Base-by-base conservation (phyloP, 2,797 vertebrate genomes). In the Trematomus bernacchii region DNA sequence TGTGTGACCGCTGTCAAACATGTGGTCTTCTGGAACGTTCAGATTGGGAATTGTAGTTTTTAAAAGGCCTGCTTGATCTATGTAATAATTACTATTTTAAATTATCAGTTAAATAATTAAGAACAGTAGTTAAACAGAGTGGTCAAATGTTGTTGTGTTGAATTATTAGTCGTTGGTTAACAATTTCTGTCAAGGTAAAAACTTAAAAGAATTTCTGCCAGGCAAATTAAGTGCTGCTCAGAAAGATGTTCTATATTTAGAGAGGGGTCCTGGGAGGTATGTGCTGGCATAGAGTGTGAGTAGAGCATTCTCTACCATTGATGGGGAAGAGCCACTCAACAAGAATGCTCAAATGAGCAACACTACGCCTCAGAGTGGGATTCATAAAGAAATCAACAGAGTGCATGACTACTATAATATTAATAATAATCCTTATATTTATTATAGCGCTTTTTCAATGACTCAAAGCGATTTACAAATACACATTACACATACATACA, bases 161-260 rank as follows among this genome's bases (percentile, higher is more conserved):
- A 43, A 43, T 52, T 40, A 2, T 19, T 21, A 18, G 12, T 47
- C 51, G 61, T 62, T 67, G 6, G 55, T 80, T 66, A 48, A 77
- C 2, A 10, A 48, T 63, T 76, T 59, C 18, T 71, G 30, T 51
- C 48, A 59, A 10, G 27, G 52, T 44, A 59, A 70, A 47, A 63
- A 51, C 19, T 61, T 44, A 18, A 68, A 50, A 27, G 40, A 64
- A 74, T 86, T 84, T 63, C 18, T 16, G 42, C 65, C 93, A 92
- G 94, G 94, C 93, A 93, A 43, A 48, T 81, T 79, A 82, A 71
- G 42, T 89, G 67, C 90, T 79, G 86, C 92, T 85, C 83, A 71
- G 51, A 86, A 84, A 85, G 67, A 91, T 83, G 61, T 71, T 94
- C 96, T 99, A 99, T 98, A 98, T 97, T 97, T 99, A 99, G 97